These are phyloP conservation scores for Atopsyche davidsoni DNA, from an alignment of 1,140 invertebrate species.

Conservation along the genomic window DNA sequence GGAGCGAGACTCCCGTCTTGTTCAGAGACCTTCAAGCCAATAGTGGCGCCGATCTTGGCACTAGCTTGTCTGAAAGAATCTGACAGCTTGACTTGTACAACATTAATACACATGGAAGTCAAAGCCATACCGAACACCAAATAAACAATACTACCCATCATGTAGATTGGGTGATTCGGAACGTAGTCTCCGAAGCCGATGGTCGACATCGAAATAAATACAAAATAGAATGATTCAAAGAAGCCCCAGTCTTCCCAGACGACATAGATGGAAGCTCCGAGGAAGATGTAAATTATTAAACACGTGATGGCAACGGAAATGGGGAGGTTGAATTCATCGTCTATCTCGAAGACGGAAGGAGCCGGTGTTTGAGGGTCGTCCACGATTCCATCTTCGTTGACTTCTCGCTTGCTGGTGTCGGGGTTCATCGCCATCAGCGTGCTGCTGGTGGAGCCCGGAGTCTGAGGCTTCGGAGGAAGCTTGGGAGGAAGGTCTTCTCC, in stretches of 20 bases:
- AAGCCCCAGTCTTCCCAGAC: constrained; percentile 78
- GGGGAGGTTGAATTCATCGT: constrained; percentile 91
- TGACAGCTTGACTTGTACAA: constrained; percentile 81
- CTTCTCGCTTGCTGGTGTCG: constrained; percentile 26
- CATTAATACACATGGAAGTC: constrained; percentile 96
- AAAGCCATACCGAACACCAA: constrained; percentile 89
- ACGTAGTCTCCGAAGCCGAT: constrained; percentile 90
- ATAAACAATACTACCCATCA: constrained; percentile 90
- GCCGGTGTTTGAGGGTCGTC: constrained; percentile 64
- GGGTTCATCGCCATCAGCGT: neutral
- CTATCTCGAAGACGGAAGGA: constrained; percentile 65
- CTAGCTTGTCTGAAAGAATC: constrained; percentile 80
- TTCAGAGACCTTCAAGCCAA: constrained; percentile 67
- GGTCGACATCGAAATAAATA: constrained; percentile 91
- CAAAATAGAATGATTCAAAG: constrained; percentile 89
- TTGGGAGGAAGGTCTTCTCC: constrained; percentile 32
- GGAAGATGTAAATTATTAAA: constrained; percentile 75
- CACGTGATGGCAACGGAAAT: constrained; percentile 79
- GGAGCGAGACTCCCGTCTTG: constrained; percentile 53
- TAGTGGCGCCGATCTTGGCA: constrained; percentile 78
- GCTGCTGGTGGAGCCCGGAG: constrained; percentile 8
- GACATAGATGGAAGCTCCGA: constrained; percentile 73
- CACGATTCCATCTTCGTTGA: constrained; percentile 34
- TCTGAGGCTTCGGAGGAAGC: constrained; percentile 36
- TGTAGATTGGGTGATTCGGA: constrained; percentile 80